A percentile compares a stretch with the other conserved stretches of the same genome.
phyloP scores from a whole-genome alignment of 2,888 invertebrate genomes.

The Cataglyphis albicans region DNA sequence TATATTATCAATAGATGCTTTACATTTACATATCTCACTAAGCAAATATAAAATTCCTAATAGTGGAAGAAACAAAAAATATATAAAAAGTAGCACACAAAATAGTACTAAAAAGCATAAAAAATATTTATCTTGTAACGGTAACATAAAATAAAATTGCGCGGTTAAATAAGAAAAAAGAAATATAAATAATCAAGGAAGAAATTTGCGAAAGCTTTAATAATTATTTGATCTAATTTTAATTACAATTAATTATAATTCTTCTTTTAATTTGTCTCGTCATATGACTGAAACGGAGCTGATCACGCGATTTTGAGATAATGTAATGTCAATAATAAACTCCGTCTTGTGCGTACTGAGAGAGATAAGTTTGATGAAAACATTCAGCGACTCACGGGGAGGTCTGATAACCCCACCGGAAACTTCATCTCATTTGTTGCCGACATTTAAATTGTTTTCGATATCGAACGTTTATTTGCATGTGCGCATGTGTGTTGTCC shows the following conservation, averaged over 20 bases:
- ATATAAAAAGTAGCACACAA: not conserved
- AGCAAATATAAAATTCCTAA: not conserved
- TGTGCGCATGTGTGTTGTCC: not conserved
- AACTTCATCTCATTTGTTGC: constrained; percentile 39
- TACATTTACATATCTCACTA: not conserved
- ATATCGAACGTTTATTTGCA: constrained; percentile 3
- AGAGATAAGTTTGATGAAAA: constrained; percentile 49
- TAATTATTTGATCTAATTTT: constrained; percentile 32
- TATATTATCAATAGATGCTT: not conserved
- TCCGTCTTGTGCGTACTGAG: not conserved
- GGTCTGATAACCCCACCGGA: constrained; percentile 55
- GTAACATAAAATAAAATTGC: constrained; percentile 8
- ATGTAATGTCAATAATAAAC: constrained; percentile 44
- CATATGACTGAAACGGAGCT: constrained; percentile 8
- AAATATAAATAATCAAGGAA: not conserved
- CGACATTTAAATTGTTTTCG: constrained; percentile 45
- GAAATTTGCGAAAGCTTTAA: constrained; percentile 7
- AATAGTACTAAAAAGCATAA: not conserved
- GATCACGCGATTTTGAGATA: constrained; percentile 11
- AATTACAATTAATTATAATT: no score
- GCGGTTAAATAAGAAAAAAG: not conserved
- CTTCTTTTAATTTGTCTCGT: not conserved
- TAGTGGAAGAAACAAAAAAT: not conserved
- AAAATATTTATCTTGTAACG: not conserved
- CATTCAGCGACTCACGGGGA: constrained; percentile 45